Conservation (phyloP, 2,113 vertebrate genomes). For the Pyrgilauda ruficollis region DNA sequence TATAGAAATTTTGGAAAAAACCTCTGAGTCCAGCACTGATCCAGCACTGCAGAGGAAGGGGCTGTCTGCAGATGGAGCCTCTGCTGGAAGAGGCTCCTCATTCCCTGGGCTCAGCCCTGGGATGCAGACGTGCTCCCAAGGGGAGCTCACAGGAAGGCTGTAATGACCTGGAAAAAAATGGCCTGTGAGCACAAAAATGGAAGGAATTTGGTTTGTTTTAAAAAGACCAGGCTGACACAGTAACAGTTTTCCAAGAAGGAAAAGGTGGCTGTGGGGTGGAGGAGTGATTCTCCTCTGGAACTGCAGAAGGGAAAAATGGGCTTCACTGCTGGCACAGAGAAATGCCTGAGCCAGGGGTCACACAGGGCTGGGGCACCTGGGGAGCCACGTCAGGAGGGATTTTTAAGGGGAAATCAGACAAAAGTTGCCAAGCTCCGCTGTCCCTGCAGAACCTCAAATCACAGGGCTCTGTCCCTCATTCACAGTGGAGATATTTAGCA, state of each 20-base stretch:
- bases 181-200: not conserved
- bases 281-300: accelerated
- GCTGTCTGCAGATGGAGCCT: not conserved
- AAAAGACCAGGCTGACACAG: not conserved
- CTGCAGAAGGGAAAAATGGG: accelerated
- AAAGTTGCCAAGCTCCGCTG: not conserved
- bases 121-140: not conserved
- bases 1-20: not conserved
- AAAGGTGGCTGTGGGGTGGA: accelerated
- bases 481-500: not conserved
- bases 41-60: not conserved
- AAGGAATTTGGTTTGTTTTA: not conserved
- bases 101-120: not conserved
- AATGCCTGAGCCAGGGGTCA: too few species aligned
- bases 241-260: not conserved
- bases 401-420: not conserved
- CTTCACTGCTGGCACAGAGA: not conserved
- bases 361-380: not conserved
- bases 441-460: not conserved
- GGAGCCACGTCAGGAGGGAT: accelerated
- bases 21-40: not conserved
- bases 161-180: not conserved
- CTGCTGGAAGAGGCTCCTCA: accelerated
- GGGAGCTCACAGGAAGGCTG: not conserved
- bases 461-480: not conserved